These are phyloP conservation scores for Ochropacha duplaris DNA, from an alignment of 2,888 invertebrate species.

Conservation along the genomic window DNA sequence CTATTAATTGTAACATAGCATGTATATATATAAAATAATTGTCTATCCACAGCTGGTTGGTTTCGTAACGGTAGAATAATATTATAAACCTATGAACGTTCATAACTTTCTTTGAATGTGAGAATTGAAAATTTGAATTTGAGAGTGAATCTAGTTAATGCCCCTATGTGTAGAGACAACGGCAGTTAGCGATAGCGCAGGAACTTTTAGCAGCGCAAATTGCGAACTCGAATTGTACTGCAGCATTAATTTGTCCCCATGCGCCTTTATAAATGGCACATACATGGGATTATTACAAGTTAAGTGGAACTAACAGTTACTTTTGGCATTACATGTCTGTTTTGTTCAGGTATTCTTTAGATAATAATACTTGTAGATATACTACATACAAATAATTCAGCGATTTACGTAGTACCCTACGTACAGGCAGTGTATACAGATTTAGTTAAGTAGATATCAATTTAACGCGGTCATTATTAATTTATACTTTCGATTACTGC, in stretches of 20 bases:
- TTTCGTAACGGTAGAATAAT: too few relatives aligned
- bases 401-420: too few relatives aligned
- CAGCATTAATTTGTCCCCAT: conserved; percentile 7
- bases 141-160: conserved; percentile 7
- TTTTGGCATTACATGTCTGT: background rate
- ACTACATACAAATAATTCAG: too few relatives aligned
- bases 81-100: background rate
- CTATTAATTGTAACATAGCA: background rate
- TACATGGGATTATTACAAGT: background rate
- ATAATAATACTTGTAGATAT: too few relatives aligned
- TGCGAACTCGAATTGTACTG: conserved; percentile 15
- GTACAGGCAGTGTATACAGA: too few relatives aligned
- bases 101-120: conserved; percentile 5
- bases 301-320: background rate
- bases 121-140: conserved; percentile 5
- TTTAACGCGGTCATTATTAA: too few relatives aligned
- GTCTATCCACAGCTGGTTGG: too few relatives aligned
- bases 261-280: background rate
- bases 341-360: background rate
- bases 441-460: too few relatives aligned
- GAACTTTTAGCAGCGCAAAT: conserved; percentile 9
- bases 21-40: background rate
- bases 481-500: too few relatives aligned
- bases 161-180: conserved; percentile 15
- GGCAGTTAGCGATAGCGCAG: conserved; percentile 11